phyloP scores from a whole-genome alignment of 2,797 vertebrate species.

The Betta splendens region DNA sequence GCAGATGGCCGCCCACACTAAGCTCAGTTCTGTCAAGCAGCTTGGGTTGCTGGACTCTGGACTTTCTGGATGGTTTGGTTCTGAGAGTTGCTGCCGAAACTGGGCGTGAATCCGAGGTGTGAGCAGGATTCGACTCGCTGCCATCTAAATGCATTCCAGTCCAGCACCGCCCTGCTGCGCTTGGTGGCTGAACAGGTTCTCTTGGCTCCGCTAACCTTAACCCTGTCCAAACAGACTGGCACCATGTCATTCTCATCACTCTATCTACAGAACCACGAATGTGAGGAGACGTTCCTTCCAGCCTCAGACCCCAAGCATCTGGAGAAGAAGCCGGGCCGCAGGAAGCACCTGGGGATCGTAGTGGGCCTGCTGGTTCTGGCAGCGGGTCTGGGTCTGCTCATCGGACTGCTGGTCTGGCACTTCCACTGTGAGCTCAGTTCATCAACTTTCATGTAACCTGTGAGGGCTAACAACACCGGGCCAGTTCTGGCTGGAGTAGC shows the following conservation, averaged over 20 bases:
- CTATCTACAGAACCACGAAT: constrained; percentile 39
- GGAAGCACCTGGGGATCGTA: constrained; percentile 45
- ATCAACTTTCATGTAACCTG: no score
- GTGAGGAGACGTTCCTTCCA: constrained; percentile 80
- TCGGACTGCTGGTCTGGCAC: constrained; percentile 88
- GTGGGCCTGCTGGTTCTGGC: constrained; percentile 25
- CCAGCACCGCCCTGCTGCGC: neutral
- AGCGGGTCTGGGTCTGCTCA: constrained; percentile 68
- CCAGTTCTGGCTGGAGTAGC: no score
- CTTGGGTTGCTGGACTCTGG: no score
- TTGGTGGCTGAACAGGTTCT: neutral
- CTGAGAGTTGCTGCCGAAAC: neutral
- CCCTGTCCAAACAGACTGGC: no score
- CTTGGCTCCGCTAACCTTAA: no score
- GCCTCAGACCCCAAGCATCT: constrained; percentile 76
- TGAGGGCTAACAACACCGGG: no score
- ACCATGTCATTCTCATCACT: no score
- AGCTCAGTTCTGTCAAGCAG: no score
- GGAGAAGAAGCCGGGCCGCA: constrained; percentile 73
- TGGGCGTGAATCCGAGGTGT: constrained; percentile 4
- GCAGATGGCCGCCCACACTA: no score
- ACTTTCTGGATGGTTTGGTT: no score
- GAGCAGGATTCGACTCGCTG: constrained; percentile 1
- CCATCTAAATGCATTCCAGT: constrained; percentile 14
- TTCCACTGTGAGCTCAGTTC: constrained; percentile 84